Evolutionary conservation across 2,888 invertebrate species (phyloP).

Genomic region (Oligia strigilis): DNA sequence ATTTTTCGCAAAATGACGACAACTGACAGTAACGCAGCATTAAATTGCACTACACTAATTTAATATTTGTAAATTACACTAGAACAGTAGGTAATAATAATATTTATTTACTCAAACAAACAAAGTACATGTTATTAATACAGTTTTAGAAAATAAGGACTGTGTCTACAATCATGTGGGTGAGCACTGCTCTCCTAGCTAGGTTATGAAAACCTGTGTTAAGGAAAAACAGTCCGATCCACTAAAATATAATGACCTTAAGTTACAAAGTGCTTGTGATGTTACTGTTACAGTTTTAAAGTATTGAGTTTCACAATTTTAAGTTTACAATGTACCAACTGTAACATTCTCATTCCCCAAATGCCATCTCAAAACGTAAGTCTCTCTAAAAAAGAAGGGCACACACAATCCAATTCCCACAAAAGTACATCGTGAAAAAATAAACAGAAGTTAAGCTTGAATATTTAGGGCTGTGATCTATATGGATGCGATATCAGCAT

Average conservation of each 20-base stretch:
- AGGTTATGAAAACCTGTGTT: background rate
- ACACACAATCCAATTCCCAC: slow-evolving; percentile 28
- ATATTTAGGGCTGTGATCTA: slow-evolving; percentile 70
- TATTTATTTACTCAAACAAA: background rate
- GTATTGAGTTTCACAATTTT: background rate
- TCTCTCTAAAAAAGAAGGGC: slow-evolving; percentile 22
- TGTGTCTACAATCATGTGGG: background rate
- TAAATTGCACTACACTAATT: background rate
- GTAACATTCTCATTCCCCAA: slow-evolving; percentile 5
- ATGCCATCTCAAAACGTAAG: slow-evolving; percentile 4
- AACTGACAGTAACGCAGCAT: background rate
- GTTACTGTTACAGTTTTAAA: background rate
- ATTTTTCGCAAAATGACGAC: background rate
- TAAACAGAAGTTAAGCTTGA: slow-evolving; percentile 61
- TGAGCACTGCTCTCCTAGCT: background rate
- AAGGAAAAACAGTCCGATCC: background rate
- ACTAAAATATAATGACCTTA: background rate
- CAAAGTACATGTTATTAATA: background rate
- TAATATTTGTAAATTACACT: background rate
- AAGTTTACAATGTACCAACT: background rate
- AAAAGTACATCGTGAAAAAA: slow-evolving; percentile 59
- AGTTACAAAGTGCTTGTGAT: background rate
- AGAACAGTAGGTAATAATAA: background rate
- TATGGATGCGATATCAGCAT: slow-evolving; percentile 66
- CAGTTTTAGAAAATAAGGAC: background rate